These are phyloP conservation scores for Arenicola marina DNA, from an alignment of 2,888 invertebrate species.

Conservation along the genomic window DNA sequence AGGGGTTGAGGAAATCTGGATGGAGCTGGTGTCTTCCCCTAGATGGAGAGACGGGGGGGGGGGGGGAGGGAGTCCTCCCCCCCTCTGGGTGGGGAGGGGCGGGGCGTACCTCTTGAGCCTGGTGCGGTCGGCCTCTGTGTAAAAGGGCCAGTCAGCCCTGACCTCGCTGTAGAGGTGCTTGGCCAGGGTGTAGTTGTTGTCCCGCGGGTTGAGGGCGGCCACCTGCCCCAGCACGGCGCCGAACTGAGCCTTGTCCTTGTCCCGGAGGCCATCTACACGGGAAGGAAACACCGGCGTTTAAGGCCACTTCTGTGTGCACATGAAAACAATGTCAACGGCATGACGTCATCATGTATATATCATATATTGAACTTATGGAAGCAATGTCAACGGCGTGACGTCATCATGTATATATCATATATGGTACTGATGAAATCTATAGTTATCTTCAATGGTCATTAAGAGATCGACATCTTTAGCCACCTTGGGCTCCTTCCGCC, in stretches of 20 bases:
- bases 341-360: not conserved
- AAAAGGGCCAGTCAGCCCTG: constrained; percentile 78
- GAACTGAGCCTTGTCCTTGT: constrained; percentile 78
- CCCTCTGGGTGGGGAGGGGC: too few relatives aligned
- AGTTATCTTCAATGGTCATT: not conserved
- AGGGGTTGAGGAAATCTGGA: too few relatives aligned
- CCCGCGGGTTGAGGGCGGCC: constrained; percentile 72
- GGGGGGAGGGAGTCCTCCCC: too few relatives aligned
- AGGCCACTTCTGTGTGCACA: too few relatives aligned
- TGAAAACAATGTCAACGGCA: not conserved
- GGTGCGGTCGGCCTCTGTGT: constrained; percentile 83
- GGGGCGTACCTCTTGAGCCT: constrained; percentile 74
- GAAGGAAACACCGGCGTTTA: not conserved
- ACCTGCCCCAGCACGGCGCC: constrained; percentile 80
- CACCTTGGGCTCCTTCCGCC: too few relatives aligned
- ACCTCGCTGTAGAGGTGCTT: constrained; percentile 91
- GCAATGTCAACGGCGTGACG: not conserved
- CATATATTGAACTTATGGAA: not conserved
- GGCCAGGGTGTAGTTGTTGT: constrained; percentile 86
- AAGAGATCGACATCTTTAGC: too few relatives aligned
- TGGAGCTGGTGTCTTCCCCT: too few relatives aligned
- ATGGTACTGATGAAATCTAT: not conserved
- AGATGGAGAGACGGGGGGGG: too few relatives aligned
- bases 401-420: not conserved
- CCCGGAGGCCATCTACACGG: constrained; percentile 82